Evolutionary conservation across 2,113 vertebrate genomes (phyloP).

Genomic region (Proteles cristata): DNA sequence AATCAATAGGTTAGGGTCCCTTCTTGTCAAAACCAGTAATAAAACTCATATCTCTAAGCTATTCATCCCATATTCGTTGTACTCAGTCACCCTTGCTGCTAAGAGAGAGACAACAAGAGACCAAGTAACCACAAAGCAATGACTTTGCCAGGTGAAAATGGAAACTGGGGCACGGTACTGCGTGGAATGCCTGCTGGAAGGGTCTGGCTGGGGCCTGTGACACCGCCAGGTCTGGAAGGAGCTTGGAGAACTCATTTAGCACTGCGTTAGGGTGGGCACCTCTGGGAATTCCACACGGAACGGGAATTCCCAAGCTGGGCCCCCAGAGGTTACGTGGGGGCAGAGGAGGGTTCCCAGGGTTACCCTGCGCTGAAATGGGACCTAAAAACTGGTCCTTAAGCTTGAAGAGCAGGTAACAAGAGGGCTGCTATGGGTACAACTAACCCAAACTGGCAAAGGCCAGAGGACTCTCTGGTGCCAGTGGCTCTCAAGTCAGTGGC

Average conservation of each 20-base stretch:
- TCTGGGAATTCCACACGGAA: not conserved
- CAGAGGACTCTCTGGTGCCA: not conserved
- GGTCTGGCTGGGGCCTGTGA: not conserved
- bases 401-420: not conserved
- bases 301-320: not conserved
- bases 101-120: conserved; percentile 34
- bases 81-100: conserved; percentile 23
- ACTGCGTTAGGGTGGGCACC: not conserved
- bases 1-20: conserved; percentile 50
- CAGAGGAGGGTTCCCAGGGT: not conserved
- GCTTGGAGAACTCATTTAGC: not conserved
- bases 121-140: not conserved
- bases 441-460: not conserved
- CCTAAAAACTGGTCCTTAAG: not conserved
- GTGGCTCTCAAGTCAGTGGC: fast-evolving
- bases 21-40: conserved; percentile 58
- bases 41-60: conserved; percentile 69
- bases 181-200: not conserved
- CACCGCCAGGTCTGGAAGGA: not conserved
- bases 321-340: not conserved
- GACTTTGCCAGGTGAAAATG: not conserved
- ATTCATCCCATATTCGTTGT: conserved; percentile 22
- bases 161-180: not conserved
- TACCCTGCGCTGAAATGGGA: not conserved
- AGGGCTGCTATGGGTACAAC: not conserved